Percentiles rank a stretch among this genome's conserved stretches.
Evolutionary conservation across 2,113 vertebrate genomes (phyloP).

Genomic region (Corythaeola cristata): DNA sequence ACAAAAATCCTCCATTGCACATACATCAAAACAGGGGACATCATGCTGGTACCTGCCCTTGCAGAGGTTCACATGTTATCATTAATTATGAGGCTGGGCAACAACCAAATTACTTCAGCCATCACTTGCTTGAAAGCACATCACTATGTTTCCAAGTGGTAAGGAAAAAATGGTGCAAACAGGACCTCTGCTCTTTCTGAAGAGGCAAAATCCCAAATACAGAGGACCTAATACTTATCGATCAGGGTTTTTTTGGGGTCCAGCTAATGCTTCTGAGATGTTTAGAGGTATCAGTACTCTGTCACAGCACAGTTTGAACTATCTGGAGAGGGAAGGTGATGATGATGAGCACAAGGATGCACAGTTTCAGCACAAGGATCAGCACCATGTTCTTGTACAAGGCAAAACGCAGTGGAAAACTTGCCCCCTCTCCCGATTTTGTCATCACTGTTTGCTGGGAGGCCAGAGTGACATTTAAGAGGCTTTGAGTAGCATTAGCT

Average conservation of each 20-base stretch:
- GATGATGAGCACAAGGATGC: too few species aligned
- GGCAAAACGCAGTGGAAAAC: not conserved
- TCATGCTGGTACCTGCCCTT: not conserved
- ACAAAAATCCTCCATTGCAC: not conserved
- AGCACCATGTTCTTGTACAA: not conserved
- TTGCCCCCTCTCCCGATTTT: not conserved
- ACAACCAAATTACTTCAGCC: not conserved
- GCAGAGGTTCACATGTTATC: not conserved
- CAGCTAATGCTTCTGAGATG: not conserved
- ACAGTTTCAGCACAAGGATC: not conserved
- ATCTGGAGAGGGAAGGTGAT: not conserved
- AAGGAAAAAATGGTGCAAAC: not conserved
- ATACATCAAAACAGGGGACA: not conserved
- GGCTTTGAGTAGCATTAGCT: not conserved
- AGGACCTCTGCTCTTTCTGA: not conserved
- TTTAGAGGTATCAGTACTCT: not conserved
- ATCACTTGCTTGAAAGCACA: not conserved
- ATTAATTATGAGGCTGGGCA: not conserved
- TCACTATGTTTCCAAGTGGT: accelerated
- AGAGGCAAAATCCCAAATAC: not conserved
- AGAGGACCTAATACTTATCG: not conserved
- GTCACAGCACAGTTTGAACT: not conserved
- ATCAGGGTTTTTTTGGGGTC: not conserved
- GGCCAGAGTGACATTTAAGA: not conserved
- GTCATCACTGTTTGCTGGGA: not conserved